Evolutionary conservation across 1,140 invertebrate genomes (phyloP).

Genomic region (Pantala flavescens): DNA sequence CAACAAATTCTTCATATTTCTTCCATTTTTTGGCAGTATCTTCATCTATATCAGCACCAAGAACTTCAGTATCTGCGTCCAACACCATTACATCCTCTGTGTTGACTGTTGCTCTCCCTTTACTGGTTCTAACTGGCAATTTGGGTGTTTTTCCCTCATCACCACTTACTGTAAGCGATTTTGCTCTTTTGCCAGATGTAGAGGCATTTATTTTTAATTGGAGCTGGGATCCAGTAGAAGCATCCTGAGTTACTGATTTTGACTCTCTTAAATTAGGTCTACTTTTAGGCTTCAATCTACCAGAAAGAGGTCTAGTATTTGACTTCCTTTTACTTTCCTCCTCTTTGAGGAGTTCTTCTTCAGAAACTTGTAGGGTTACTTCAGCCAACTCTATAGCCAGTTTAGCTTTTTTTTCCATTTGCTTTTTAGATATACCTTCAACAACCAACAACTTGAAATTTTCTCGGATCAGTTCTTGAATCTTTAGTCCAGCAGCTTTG

Average conservation of each 20-base stretch:
- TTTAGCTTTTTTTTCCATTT: not conserved
- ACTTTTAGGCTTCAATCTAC: too few relatives aligned
- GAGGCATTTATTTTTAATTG: too few relatives aligned
- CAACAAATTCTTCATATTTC: constrained; percentile 50
- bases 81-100: constrained; percentile 16
- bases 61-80: not conserved
- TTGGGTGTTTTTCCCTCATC: not conserved
- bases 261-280: too few relatives aligned
- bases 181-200: too few relatives aligned
- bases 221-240: too few relatives aligned
- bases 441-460: constrained; percentile 53
- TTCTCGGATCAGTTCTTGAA: constrained; percentile 46
- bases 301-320: too few relatives aligned
- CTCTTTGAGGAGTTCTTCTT: not conserved
- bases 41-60: constrained; percentile 19
- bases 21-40: constrained; percentile 39
- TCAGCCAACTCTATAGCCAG: constrained; percentile 8
- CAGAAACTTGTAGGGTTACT: not conserved
- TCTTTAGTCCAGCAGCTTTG: constrained; percentile 39
- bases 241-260: too few relatives aligned
- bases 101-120: constrained; percentile 17
- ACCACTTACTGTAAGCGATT: not conserved
- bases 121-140: constrained; percentile 23
- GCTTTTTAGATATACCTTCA: not conserved
- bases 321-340: not conserved